A percentile compares a stretch with the other conserved stretches of the same genome.
These are phyloP conservation scores for Pristionchus japonicus DNA, from an alignment of 2,888 invertebrate genomes.

Conservation along the genomic window DNA sequence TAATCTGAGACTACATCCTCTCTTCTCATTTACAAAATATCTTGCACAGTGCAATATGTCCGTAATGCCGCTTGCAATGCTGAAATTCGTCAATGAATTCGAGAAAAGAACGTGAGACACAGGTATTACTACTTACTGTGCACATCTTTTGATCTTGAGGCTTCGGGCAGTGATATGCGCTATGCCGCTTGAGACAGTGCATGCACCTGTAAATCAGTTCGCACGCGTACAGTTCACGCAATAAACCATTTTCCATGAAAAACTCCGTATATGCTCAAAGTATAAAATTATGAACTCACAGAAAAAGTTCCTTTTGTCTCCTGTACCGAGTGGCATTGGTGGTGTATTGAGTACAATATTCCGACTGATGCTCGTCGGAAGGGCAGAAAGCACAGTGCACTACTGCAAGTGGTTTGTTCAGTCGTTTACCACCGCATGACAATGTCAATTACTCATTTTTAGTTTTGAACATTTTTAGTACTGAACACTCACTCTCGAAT, in stretches of 20 bases:
- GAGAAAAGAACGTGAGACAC: too few relatives aligned
- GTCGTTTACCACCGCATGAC: too few relatives aligned
- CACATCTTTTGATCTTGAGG: background rate
- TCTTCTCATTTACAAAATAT: background rate
- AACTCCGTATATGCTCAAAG: too few relatives aligned
- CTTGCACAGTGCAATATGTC: background rate
- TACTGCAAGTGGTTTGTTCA: background rate
- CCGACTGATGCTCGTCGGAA: background rate
- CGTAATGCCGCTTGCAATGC: background rate
- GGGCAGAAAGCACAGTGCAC: background rate
- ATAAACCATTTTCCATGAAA: too few relatives aligned
- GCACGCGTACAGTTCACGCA: too few relatives aligned
- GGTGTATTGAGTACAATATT: background rate
- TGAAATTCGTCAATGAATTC: too few relatives aligned
- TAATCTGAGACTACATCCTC: too few relatives aligned
- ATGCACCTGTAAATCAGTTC: too few relatives aligned
- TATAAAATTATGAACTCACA: background rate
- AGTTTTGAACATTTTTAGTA: background rate
- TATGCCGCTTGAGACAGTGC: too few relatives aligned
- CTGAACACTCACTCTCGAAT: background rate
- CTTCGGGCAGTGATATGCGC: background rate
- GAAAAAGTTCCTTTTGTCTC: background rate
- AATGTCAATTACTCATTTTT: too few relatives aligned
- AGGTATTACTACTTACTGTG: background rate
- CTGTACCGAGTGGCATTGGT: background rate